Evolutionary conservation across 2,888 invertebrate species (phyloP), one percentile per base, ranked within the genome.

Genomic region (Holacanthella duospinosa): DNA sequence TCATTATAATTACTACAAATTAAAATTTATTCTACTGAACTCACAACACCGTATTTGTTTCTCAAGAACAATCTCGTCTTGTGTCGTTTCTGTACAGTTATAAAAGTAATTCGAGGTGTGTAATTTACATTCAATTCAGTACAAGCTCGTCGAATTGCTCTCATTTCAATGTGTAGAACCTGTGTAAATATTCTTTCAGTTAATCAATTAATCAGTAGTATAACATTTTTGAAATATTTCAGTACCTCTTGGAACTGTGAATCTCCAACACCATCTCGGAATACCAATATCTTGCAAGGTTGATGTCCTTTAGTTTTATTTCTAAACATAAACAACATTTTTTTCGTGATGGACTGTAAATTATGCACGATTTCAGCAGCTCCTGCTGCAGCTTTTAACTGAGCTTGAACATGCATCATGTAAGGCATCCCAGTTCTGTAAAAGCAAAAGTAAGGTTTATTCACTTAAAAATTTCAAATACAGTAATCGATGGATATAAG

Each of bases 251-350:
- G 2, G 29, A 92, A 90, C 72, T 92, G 89, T 0, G 91, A 90
- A 74, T 93, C 91, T 0, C 89, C 87, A 0, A 93, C 92, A 0
- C 93, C 93, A 75, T 93, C 93, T 0, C 93, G 83, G 67, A 74
- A 78, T 64, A 89, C 87, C 55, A 88, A 82, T 59, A 93, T 85
- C 69, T 81, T 82, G 55, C 75, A 75, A 0, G 89, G 89, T 64
- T 82, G 77, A 0, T 59, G 1, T 1, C 59, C 43, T 0, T 75
- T 75, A 1, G 82, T 83, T 16, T 77, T 75, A 2, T 76, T 71
- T 43, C 76, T 75, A 75, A 85, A 93, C 19, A 81, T 78, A 1
- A 76, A 73, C 58, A 92, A 76, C 65, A 91, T 87, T 4, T 84
- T 82, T 0, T 76, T 72, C 73, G 86, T 82, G 76, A 89, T 87